These are phyloP conservation scores for Corbicula japonica DNA, from an alignment of 2,888 invertebrate genomes.

Conservation along the genomic window DNA sequence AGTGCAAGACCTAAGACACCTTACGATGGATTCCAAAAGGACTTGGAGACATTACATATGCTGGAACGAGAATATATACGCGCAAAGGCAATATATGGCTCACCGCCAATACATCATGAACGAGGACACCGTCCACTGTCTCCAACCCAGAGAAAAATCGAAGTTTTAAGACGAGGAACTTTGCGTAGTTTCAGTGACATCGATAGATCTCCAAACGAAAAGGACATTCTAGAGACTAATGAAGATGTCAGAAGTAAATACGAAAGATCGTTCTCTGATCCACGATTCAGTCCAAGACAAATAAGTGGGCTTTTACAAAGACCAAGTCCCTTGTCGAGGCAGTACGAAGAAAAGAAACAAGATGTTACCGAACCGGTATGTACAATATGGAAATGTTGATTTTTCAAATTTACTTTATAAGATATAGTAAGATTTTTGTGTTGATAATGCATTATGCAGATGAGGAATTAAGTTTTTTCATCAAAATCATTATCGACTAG, in stretches of 20 bases:
- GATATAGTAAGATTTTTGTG: not conserved
- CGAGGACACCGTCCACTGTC: not conserved
- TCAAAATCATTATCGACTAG: not conserved
- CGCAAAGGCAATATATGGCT: constrained; percentile 48
- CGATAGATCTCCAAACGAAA: constrained; percentile 70
- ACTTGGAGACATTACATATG: constrained; percentile 21
- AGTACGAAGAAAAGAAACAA: constrained; percentile 7
- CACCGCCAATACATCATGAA: constrained; percentile 3
- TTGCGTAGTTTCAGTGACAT: constrained; percentile 59
- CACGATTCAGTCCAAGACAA: constrained; percentile 51
- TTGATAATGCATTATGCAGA: not conserved
- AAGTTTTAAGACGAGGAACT: constrained; percentile 35
- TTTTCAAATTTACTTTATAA: not conserved
- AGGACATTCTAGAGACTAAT: constrained; percentile 59
- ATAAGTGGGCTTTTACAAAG: constrained; percentile 14
- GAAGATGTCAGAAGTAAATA: constrained; percentile 54
- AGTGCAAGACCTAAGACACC: not conserved
- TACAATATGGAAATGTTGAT: not conserved
- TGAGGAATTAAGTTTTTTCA: not conserved
- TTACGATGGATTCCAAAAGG: constrained; percentile 17
- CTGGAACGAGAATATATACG: constrained; percentile 51
- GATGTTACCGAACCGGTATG: not conserved
- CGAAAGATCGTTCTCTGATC: constrained; percentile 66
- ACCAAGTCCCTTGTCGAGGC: constrained; percentile 36
- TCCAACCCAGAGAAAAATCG: constrained; percentile 19